Conservation (phyloP, 2,797 vertebrate species). For the Melanotaenia nigrans region DNA sequence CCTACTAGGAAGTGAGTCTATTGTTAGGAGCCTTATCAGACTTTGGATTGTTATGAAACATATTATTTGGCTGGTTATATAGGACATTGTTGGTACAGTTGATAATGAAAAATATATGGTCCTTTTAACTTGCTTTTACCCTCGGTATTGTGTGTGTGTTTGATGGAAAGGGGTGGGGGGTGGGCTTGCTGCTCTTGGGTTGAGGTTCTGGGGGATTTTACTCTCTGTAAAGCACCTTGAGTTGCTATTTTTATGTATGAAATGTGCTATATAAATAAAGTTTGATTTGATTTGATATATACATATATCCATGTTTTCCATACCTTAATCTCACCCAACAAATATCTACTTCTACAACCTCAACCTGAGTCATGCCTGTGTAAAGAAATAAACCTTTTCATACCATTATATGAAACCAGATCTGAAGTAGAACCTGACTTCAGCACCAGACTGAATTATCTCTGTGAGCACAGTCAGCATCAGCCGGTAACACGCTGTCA, state of each 20-base stretch:
- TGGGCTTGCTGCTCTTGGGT: too few relatives aligned
- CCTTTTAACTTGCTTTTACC: too few relatives aligned
- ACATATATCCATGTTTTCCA: neutral
- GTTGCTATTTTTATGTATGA: too few relatives aligned
- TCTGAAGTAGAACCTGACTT: constrained; percentile 29
- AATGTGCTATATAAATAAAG: too few relatives aligned
- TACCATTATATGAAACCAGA: constrained; percentile 1
- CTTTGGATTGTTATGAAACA: neutral
- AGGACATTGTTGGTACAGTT: neutral
- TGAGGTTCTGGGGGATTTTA: too few relatives aligned
- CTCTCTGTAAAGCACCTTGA: too few relatives aligned
- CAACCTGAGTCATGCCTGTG: constrained; percentile 9
- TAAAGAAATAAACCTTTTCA: constrained; percentile 8
- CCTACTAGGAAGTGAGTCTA: constrained; percentile 1
- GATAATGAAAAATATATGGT: too few relatives aligned
- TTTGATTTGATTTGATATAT: too few relatives aligned
- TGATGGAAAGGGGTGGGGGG: too few relatives aligned
- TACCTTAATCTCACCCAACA: neutral
- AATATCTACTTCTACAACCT: neutral
- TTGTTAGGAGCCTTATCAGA: constrained; percentile 2
- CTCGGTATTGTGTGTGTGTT: too few relatives aligned
- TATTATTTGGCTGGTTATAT: too few relatives aligned
- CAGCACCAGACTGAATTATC: constrained; percentile 25
- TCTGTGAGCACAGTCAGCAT: constrained; percentile 26
- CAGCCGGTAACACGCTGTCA: constrained; percentile 20